Evolutionary conservation across 2,113 vertebrate species (phyloP), one percentile per base, ranked within the genome.

Genomic region (Colinus virginianus): DNA sequence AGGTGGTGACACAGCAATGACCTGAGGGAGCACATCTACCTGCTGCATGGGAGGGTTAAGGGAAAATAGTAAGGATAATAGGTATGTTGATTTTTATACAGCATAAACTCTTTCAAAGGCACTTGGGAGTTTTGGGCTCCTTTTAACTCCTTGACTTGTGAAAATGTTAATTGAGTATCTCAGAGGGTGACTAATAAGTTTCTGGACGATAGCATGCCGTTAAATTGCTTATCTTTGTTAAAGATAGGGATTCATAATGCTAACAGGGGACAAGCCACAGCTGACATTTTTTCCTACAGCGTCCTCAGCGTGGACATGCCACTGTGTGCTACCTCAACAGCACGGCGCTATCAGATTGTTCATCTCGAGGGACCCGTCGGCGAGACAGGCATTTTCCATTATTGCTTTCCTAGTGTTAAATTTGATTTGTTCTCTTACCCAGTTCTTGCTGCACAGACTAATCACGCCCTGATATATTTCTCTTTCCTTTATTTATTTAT

Each of bases 391-490:
- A 20, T 72, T 78, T 92, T 59, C 91, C 84, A 90, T 92, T 92
- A 88, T 78, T 95, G 93, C 86, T 85, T 83, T 91, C 64, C 81
- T 62, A 93, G 78, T 87, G 91, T 79, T 90, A 89, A 83, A 94
- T 89, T 80, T 90, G 90, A 94, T 94, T 94, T 93, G 90, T 87
- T 93, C 91, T 76, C 86, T 94, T 87, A 77, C 87, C 89, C 78
- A 32, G 26, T 58, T 81, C 78, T 95, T 87, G 83, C 55, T 92
- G 11, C 46, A 86, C 82, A 90, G 84, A 90, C 87, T 84, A 87
- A 94, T 92, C 78, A 40, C 26, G 46, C 34, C 43, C 75, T 86
- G 78, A 91, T 96, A 94, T 91, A 89, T 79, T 92, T 81, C 46
- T 59, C 18, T 12, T 21, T 46, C 15, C 17, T 9, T 55, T 89